A percentile compares a stretch with the other conserved stretches of the same genome.
Evolutionary conservation across 2,113 vertebrate species (phyloP).

Genomic region (Poeciliopsis prolifica): DNA sequence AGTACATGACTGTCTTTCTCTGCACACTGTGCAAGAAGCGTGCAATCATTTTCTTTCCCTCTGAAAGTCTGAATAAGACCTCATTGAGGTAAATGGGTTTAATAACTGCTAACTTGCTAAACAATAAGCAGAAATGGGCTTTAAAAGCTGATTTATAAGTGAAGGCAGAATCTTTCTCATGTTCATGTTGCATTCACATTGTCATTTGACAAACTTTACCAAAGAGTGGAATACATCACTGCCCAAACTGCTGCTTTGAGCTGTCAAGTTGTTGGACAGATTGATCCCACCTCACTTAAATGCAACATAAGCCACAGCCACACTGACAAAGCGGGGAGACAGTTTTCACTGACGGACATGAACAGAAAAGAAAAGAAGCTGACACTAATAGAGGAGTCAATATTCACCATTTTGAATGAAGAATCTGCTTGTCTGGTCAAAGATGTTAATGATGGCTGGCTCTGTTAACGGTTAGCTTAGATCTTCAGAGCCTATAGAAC

Average conservation of each 20-base stretch:
- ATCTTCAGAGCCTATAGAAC: not conserved
- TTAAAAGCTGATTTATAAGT: not conserved
- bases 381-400: slow-evolving; percentile 44
- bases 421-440: slow-evolving; percentile 19
- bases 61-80: not conserved
- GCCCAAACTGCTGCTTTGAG: slow-evolving; percentile 16
- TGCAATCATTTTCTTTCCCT: too few relatives aligned
- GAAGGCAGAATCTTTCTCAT: slow-evolving; percentile 11
- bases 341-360: slow-evolving; percentile 27
- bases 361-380: slow-evolving; percentile 39
- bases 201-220: slow-evolving; percentile 30
- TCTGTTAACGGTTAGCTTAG: slow-evolving; percentile 1
- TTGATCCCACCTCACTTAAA: slow-evolving; percentile 52
- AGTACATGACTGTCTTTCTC: not conserved
- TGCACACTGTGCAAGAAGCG: not conserved
- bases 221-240: slow-evolving; percentile 21
- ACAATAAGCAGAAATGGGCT: not conserved
- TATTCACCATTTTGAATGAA: slow-evolving; percentile 50
- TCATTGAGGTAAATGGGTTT: not conserved
- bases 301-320: slow-evolving; percentile 36
- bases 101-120: not conserved
- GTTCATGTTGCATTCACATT: slow-evolving; percentile 10
- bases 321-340: slow-evolving; percentile 28
- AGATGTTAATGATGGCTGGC: slow-evolving; percentile 35
- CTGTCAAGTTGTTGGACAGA: slow-evolving; percentile 29